A percentile compares a stretch with the other conserved stretches of the same genome.
These are phyloP conservation scores for Drosophila pandora DNA, from an alignment of 1,140 invertebrate species.

Conservation along the genomic window DNA sequence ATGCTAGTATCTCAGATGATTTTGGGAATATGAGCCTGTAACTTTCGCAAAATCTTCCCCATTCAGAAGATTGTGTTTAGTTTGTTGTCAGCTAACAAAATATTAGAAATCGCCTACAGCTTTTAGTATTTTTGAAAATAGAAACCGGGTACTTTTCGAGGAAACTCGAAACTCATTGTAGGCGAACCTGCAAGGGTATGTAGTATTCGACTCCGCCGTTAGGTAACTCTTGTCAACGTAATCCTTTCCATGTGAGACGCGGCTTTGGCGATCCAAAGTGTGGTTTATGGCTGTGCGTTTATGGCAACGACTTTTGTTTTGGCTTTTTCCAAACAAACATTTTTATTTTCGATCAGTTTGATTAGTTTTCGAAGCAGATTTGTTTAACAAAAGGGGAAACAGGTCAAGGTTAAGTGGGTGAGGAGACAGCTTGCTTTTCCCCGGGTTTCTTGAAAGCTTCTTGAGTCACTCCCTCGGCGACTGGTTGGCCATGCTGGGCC, in stretches of 20 bases:
- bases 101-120: too few species aligned
- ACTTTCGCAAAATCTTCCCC: too few species aligned
- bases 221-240: neutral
- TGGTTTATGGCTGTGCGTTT: slow-evolving; percentile 1
- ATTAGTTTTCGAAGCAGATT: neutral
- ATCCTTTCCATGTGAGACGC: neutral
- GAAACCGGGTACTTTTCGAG: neutral
- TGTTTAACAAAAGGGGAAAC: neutral
- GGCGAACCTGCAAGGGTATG: neutral
- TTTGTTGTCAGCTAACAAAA: too few species aligned
- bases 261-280: neutral
- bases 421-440: too few species aligned
- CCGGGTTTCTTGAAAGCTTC: too few species aligned
- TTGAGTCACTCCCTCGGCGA: too few species aligned
- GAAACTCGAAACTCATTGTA: neutral
- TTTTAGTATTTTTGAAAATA: too few species aligned
- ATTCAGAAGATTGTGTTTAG: too few species aligned
- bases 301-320: slow-evolving; percentile 25
- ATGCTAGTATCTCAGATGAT: too few species aligned
- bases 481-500: too few species aligned
- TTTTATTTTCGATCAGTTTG: neutral
- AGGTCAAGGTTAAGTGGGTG: neutral
- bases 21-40: too few species aligned
- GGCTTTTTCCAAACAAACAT: neutral
- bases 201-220: neutral